These are phyloP conservation scores for Dryobates pubescens DNA, from an alignment of 2,797 vertebrate species.

Conservation along the genomic window DNA sequence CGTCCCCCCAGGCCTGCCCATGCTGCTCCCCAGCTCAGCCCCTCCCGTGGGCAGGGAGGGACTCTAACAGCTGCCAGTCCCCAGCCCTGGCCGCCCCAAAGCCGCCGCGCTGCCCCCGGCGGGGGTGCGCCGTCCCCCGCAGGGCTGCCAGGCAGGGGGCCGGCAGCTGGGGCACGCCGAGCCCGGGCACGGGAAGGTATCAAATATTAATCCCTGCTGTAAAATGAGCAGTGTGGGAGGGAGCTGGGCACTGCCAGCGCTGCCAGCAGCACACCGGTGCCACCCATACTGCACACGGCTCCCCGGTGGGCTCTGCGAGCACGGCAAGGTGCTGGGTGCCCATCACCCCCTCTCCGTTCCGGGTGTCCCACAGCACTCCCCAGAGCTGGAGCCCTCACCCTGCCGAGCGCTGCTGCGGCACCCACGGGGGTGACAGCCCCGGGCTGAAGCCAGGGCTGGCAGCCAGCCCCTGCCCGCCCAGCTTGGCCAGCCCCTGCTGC, in stretches of 20 bases:
- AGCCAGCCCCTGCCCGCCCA: not conserved
- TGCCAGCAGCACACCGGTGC: accelerated
- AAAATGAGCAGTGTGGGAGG: not conserved
- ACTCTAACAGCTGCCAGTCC: not conserved
- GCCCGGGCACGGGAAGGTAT: accelerated
- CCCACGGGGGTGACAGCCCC: accelerated
- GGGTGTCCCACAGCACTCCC: accelerated
- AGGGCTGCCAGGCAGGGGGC: accelerated
- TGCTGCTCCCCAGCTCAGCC: not conserved
- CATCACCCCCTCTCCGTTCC: accelerated
- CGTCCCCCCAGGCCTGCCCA: not conserved
- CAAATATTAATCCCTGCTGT: not conserved
- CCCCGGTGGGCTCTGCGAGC: not conserved
- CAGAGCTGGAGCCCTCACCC: not conserved
- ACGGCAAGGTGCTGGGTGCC: accelerated
- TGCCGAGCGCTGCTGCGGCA: not conserved
- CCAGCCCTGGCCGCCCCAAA: accelerated
- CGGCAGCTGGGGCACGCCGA: accelerated
- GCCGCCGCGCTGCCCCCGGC: not conserved
- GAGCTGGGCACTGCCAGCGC: not conserved
- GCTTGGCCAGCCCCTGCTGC: not conserved
- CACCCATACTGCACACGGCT: accelerated
- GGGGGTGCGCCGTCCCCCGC: accelerated
- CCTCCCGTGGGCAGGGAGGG: not conserved
- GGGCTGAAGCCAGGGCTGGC: not conserved